Conservation (phyloP, 1,140 invertebrate genomes). For the Leptinotarsa lineolata region DNA sequence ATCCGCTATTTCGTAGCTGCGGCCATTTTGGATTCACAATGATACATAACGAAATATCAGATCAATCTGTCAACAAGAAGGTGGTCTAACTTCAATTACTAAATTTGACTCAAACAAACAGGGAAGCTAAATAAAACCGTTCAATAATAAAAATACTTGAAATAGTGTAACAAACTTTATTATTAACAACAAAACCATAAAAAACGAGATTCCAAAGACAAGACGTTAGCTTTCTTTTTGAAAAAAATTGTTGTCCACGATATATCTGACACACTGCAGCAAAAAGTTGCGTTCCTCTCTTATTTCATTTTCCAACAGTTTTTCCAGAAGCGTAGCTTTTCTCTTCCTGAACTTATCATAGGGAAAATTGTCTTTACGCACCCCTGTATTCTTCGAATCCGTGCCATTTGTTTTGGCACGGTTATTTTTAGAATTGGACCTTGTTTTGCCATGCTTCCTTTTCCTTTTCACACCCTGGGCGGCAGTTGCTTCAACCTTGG, state of each 20-base stretch:
- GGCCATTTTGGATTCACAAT: too few relatives aligned
- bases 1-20: too few relatives aligned
- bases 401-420: neutral
- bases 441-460: conserved; percentile 34
- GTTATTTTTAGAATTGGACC: conserved; percentile 8
- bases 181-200: too few relatives aligned
- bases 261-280: conserved; percentile 74
- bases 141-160: too few relatives aligned
- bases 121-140: too few relatives aligned
- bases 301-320: conserved; percentile 66
- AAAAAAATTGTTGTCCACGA: conserved; percentile 74
- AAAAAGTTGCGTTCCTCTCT: conserved; percentile 74
- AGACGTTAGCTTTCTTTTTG: conserved; percentile 25
- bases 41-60: too few relatives aligned
- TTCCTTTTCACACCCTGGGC: conserved; percentile 21
- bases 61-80: too few relatives aligned
- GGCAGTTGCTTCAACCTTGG: conserved; percentile 16
- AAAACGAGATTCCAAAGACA: too few relatives aligned
- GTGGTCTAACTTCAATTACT: too few relatives aligned
- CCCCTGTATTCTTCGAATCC: neutral
- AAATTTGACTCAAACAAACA: too few relatives aligned
- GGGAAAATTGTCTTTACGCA: conserved; percentile 30
- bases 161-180: too few relatives aligned
- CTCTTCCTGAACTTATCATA: conserved; percentile 40
- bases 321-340: conserved; percentile 59